Base-by-base conservation (phyloP, 37 sponge, comb jelly and placozoan genomes). In the Hormiphora californensis region DNA sequence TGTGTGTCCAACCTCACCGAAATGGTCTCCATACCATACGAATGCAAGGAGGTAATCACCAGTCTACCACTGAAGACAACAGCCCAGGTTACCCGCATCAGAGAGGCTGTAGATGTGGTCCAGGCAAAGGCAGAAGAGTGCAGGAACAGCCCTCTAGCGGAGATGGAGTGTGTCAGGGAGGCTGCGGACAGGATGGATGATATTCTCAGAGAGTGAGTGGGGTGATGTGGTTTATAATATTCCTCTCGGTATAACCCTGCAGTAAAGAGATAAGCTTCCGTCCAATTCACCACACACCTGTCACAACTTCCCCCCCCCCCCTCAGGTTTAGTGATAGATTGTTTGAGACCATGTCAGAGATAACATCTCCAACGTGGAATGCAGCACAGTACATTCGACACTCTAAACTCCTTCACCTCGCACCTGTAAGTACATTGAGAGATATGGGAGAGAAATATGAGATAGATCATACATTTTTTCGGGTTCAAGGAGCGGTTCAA, bases 311-410 rank as follows among this genome's bases (percentile, higher is more conserved):
- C n/a, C n/a, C n/a, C n/a, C n/a, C n/a, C n/a, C n/a, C n/a, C 35
- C 35, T 65, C 67, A 73, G 81, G 46, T 73, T 73, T 40, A 41
- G 81, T 36, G 36, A 73, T n/a, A 73, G 81, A 73, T 43, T 73
- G 9, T 1, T 43, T 41, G 81, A 73, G 22, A 36, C 23, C n/a
- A 46, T 73, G 46, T 39, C 81, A 11, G 12, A 36, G 35, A 73
- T 73, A 1, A 73, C 81, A 4, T 32, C 81, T 19, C 81, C 81
- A 1, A 22, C 32, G 7, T 73, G 81, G 81, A 73, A 73, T 33
- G 81, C 81, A 27, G 81, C 44, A 27, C 81, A 73, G 46, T 41
- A 43, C 1, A 73, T 73, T 19, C 32, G 81, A 73, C 81, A 73
- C 25, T 73, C 81, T 46, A 73, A 73, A 40, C 81, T 73, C 28